Percentiles rank a stretch among this genome's conserved stretches.
phyloP scores from a whole-genome alignment of 2,888 invertebrate species.

The Nomada fabriciana region DNA sequence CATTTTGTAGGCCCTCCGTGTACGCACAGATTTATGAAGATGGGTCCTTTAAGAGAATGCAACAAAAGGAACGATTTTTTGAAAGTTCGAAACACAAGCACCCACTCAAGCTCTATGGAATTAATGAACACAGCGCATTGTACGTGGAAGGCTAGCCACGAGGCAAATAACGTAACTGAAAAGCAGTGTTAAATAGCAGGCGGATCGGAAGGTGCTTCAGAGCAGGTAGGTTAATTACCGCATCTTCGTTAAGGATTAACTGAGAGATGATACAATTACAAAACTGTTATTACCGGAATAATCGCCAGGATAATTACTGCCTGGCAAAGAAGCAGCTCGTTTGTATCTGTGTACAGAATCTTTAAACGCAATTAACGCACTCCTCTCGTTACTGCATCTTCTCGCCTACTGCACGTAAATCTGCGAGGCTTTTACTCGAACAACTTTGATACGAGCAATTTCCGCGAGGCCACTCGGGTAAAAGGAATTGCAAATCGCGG shows the following conservation, averaged over 20 bases:
- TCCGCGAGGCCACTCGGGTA: background rate
- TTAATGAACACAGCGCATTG: too few relatives aligned
- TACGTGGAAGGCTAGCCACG: too few relatives aligned
- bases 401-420: background rate
- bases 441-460: background rate
- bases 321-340: background rate
- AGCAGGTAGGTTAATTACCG: slow-evolving; percentile 15
- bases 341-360: slow-evolving; percentile 45
- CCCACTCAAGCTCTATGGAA: too few relatives aligned
- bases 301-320: slow-evolving; percentile 42
- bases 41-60: background rate
- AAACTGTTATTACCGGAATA: slow-evolving; percentile 46
- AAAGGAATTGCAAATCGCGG: background rate
- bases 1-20: too few relatives aligned
- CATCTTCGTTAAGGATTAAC: slow-evolving; percentile 29
- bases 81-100: too few relatives aligned
- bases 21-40: too few relatives aligned
- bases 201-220: background rate
- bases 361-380: slow-evolving; percentile 13
- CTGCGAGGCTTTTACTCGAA: background rate
- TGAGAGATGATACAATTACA: slow-evolving; percentile 7
- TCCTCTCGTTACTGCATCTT: background rate
- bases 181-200: background rate
- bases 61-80: background rate
- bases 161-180: background rate